Conservation (phyloP, 2,888 invertebrate species). For the Zelleria hepariella region DNA sequence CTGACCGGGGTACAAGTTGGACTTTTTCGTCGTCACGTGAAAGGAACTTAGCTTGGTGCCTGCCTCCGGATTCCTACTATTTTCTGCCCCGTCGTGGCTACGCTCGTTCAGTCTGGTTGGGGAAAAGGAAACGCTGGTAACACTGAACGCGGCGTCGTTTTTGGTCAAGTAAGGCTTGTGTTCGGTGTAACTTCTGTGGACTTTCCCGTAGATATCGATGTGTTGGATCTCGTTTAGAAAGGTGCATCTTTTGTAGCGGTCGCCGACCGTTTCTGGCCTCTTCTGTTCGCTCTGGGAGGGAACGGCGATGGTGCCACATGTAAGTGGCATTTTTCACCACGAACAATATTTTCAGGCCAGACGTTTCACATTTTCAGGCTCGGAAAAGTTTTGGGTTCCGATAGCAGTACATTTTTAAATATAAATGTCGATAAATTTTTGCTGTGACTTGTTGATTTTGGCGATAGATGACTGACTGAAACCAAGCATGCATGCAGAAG, state of each 20-base stretch:
- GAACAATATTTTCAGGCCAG: too few relatives aligned
- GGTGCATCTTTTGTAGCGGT: slow-evolving; percentile 19
- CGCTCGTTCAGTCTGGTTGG: slow-evolving; percentile 15
- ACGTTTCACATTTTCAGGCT: too few relatives aligned
- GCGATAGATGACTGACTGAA: too few relatives aligned
- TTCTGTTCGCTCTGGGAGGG: too few relatives aligned
- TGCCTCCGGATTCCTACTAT: slow-evolving; percentile 1
- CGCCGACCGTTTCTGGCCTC: neutral
- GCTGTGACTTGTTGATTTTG: too few relatives aligned
- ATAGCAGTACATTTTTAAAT: too few relatives aligned
- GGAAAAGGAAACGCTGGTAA: slow-evolving; percentile 22
- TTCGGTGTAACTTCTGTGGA: slow-evolving; percentile 18
- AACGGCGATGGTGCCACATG: too few relatives aligned
- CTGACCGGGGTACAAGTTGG: slow-evolving; percentile 30
- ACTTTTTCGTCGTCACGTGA: slow-evolving; percentile 26
- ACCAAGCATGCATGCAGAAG: too few relatives aligned
- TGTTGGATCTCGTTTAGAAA: slow-evolving; percentile 31
- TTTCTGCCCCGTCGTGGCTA: neutral
- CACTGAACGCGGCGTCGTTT: slow-evolving; percentile 4
- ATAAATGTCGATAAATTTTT: too few relatives aligned
- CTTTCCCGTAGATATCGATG: slow-evolving; percentile 34
- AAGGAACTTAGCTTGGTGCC: slow-evolving; percentile 24
- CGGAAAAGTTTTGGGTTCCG: too few relatives aligned
- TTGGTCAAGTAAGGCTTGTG: slow-evolving; percentile 7
- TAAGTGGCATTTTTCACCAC: too few relatives aligned